phyloP scores from a whole-genome alignment of 2,797 vertebrate genomes.

The Urophycis tenuis region DNA sequence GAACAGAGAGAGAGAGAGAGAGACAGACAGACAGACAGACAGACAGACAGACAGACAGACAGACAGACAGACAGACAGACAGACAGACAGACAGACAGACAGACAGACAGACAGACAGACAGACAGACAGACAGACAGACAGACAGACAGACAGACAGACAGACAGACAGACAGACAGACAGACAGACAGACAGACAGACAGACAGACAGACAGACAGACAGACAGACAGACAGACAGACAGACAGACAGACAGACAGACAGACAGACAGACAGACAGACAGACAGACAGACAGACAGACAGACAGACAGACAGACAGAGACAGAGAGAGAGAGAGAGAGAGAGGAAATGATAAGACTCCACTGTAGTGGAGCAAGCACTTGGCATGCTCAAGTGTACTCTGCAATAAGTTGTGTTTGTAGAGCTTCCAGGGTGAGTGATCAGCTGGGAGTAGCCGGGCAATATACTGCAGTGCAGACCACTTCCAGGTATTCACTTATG shows the following conservation, averaged over 20 bases:
- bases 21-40: too few species aligned
- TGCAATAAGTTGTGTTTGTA: constrained; percentile 23
- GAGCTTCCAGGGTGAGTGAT: background rate
- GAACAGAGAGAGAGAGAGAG: background rate
- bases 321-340: constrained; percentile 14
- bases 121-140: too few species aligned
- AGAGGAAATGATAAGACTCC: constrained; percentile 36
- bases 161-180: too few species aligned
- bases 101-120: too few species aligned
- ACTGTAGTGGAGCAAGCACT: constrained; percentile 26
- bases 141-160: too few species aligned
- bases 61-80: too few species aligned
- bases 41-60: too few species aligned
- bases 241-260: too few species aligned
- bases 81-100: too few species aligned
- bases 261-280: constrained; percentile 13
- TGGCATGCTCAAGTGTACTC: constrained; percentile 28
- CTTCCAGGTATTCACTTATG: background rate
- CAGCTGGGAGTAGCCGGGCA: background rate
- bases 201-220: background rate
- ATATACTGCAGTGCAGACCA: background rate
- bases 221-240: background rate
- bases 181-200: background rate
- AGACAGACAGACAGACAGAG: background rate
- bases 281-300: background rate